These are phyloP conservation scores for Sesamia inferens DNA, from an alignment of 2,888 invertebrate genomes.

Conservation along the genomic window DNA sequence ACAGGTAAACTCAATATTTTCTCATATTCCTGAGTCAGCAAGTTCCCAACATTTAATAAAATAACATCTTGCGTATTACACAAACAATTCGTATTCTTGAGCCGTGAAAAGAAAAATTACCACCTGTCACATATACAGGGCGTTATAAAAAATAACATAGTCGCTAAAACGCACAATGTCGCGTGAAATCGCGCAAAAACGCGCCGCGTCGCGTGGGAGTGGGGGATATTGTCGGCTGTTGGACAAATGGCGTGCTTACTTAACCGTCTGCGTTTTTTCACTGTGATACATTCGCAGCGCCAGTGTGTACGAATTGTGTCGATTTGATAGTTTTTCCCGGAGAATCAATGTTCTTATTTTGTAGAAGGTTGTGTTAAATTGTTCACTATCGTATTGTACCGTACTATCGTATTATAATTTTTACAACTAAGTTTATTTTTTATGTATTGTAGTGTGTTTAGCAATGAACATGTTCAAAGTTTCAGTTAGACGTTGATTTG, in stretches of 20 bases:
- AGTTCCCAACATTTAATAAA: slow-evolving; percentile 16
- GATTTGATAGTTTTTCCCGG: slow-evolving; percentile 43
- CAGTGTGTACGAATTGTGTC: slow-evolving; percentile 48
- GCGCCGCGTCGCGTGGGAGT: slow-evolving; percentile 38
- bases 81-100: slow-evolving; percentile 17
- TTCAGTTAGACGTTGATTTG: background rate
- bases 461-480: background rate
- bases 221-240: slow-evolving; percentile 60
- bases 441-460: too few species aligned
- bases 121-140: slow-evolving; percentile 64
- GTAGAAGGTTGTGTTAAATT: slow-evolving; percentile 20
- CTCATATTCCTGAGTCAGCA: slow-evolving; percentile 37
- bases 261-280: slow-evolving; percentile 64
- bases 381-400: too few species aligned
- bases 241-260: slow-evolving; percentile 70
- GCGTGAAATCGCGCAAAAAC: slow-evolving; percentile 62
- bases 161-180: slow-evolving; percentile 62
- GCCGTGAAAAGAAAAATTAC: slow-evolving; percentile 58
- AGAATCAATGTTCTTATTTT: slow-evolving; percentile 37
- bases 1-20: slow-evolving; percentile 37
- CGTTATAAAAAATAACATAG: slow-evolving; percentile 66
- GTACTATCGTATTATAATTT: background rate
- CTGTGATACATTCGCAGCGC: slow-evolving; percentile 42
- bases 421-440: background rate
- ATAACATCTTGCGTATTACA: slow-evolving; percentile 26